Percentiles rank a stretch among this genome's conserved stretches.
Conservation (phyloP, 1,140 invertebrate genomes). For the Drosophila paulistorum region DNA sequence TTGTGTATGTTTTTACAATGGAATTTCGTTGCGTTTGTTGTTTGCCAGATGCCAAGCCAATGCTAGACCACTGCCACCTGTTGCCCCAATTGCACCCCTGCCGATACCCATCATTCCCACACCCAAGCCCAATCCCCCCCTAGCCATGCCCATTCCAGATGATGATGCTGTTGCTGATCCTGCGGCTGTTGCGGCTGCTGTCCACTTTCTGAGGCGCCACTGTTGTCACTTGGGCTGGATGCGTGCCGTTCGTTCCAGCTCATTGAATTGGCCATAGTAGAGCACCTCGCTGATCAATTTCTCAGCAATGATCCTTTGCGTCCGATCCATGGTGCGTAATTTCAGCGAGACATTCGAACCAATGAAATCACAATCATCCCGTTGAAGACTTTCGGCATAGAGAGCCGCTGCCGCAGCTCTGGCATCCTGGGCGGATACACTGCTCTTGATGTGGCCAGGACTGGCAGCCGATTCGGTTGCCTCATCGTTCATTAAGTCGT, state of each 20-base stretch:
- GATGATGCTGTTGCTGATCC: not conserved
- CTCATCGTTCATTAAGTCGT: conserved; percentile 60
- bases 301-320: conserved; percentile 83
- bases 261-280: conserved; percentile 83
- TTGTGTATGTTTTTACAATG: conserved; percentile 46
- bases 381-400: conserved; percentile 70
- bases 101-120: conserved; percentile 29
- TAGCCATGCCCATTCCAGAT: not conserved
- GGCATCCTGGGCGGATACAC: conserved; percentile 66
- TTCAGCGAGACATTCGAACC: conserved; percentile 83
- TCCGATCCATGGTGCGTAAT: conserved; percentile 81
- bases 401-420: conserved; percentile 65
- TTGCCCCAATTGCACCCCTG: conserved; percentile 16
- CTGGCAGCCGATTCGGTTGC: conserved; percentile 70
- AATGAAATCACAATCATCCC: conserved; percentile 78
- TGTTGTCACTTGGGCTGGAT: conserved; percentile 80
- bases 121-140: conserved; percentile 8
- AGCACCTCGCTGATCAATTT: conserved; percentile 83
- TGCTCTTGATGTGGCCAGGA: conserved; percentile 69
- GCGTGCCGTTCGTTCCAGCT: conserved; percentile 70
- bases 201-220: conserved; percentile 60
- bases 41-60: conserved; percentile 61
- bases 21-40: conserved; percentile 55
- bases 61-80: conserved; percentile 23
- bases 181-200: not conserved